phyloP scores from a whole-genome alignment of 2,888 invertebrate species.

The Ametastegia equiseti region DNA sequence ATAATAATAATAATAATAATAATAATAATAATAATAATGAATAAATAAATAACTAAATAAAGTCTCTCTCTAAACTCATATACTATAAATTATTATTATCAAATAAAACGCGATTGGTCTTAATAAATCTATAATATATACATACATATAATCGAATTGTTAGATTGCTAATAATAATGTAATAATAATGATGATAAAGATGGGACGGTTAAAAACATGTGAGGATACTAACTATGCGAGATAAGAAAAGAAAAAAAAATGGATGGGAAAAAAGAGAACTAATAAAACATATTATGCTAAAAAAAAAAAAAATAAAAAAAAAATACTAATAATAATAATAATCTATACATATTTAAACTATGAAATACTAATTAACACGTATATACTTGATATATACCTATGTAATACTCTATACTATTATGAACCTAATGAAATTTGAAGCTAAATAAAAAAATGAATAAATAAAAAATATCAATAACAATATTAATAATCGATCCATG shows the following conservation, averaged over 20 bases:
- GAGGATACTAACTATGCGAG: conserved; percentile 1
- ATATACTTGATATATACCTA: conserved; percentile 69
- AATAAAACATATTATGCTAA: conserved; percentile 52
- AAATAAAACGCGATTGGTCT: too few relatives aligned
- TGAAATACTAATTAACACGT: conserved; percentile 73
- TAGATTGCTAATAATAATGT: neutral
- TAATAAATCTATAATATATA: too few relatives aligned
- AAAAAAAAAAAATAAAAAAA: conserved; percentile 52
- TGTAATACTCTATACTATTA: neutral
- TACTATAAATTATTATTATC: too few relatives aligned
- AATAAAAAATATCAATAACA: neutral
- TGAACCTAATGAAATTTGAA: neutral
- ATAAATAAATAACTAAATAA: conserved; percentile 11
- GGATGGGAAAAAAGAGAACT: conserved; percentile 63
- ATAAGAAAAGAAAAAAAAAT: conserved; percentile 53
- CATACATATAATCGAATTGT: too few relatives aligned
- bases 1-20: conserved; percentile 37
- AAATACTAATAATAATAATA: conserved; percentile 56
- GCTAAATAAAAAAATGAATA: neutral
- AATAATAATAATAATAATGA: conserved; percentile 52
- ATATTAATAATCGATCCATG: neutral
- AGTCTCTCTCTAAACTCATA: too few relatives aligned
- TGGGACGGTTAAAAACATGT: neutral
- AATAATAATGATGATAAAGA: neutral
- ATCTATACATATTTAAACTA: conserved; percentile 74